Percentiles rank a stretch among this genome's conserved stretches.
Evolutionary conservation across 2,888 invertebrate species (phyloP).

Genomic region (Lasioglossum figueresi): DNA sequence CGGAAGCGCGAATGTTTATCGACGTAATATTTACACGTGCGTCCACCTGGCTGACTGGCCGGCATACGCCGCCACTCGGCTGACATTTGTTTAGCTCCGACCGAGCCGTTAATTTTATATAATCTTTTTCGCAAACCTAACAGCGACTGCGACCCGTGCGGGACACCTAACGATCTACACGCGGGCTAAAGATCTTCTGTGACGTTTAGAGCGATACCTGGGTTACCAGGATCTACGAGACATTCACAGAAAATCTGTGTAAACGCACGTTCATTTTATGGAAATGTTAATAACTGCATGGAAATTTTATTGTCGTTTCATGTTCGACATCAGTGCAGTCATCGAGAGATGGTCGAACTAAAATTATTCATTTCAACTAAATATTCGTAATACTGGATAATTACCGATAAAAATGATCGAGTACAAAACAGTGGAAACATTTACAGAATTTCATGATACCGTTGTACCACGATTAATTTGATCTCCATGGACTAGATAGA

Average conservation of each 20-base stretch:
- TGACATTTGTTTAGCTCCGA: slow-evolving; percentile 80
- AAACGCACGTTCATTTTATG: not conserved
- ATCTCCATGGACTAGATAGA: not conserved
- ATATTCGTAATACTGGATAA: not conserved
- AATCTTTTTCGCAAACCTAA: slow-evolving; percentile 78
- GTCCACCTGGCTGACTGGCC: slow-evolving; percentile 38
- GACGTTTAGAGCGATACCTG: not conserved
- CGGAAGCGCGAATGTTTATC: slow-evolving; percentile 80
- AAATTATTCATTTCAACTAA: not conserved
- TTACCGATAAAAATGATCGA: too few relatives aligned
- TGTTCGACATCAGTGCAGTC: not conserved
- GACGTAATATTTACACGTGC: slow-evolving; percentile 78
- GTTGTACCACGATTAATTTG: not conserved
- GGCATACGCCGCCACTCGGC: slow-evolving; percentile 45
- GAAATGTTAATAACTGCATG: not conserved
- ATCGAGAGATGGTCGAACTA: not conserved
- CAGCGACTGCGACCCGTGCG: slow-evolving; percentile 57
- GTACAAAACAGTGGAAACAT: not conserved
- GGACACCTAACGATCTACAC: slow-evolving; percentile 51
- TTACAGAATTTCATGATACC: not conserved
- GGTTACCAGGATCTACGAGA: slow-evolving; percentile 25
- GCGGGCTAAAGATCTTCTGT: not conserved
- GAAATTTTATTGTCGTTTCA: not conserved
- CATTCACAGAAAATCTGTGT: slow-evolving; percentile 5
- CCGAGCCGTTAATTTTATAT: slow-evolving; percentile 80